Percentiles rank a stretch among this genome's conserved stretches.
These are phyloP conservation scores for Tetragonisca angustula DNA, from an alignment of 2,888 invertebrate species.

Conservation along the genomic window DNA sequence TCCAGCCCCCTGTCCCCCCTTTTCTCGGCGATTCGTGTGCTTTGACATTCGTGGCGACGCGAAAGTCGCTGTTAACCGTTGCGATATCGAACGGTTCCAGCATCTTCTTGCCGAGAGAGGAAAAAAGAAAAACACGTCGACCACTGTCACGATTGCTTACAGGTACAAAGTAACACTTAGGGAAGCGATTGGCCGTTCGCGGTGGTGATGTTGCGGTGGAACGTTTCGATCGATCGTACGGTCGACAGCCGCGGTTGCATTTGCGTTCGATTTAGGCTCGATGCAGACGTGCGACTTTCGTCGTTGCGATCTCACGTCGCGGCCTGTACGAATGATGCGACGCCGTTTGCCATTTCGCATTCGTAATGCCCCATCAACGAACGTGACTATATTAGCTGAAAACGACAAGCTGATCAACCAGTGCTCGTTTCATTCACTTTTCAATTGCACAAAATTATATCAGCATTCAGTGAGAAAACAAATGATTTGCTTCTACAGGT, in stretches of 20 bases:
- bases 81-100: conserved; percentile 36
- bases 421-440: too few species aligned
- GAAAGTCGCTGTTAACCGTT: conserved; percentile 44
- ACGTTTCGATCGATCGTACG: neutral
- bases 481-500: too few species aligned
- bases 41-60: conserved; percentile 55
- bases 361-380: too few species aligned
- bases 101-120: conserved; percentile 13
- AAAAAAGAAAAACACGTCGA: neutral
- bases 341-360: too few species aligned
- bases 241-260: conserved; percentile 15
- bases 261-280: conserved; percentile 1
- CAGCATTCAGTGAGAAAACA: too few species aligned
- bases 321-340: too few species aligned
- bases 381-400: too few species aligned
- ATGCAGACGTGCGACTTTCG: too few species aligned
- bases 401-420: too few species aligned
- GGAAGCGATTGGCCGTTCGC: neutral
- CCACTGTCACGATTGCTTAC: conserved; percentile 22
- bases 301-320: neutral
- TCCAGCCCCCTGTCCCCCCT: neutral
- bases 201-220: neutral
- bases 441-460: too few species aligned
- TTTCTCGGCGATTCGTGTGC: conserved; percentile 27
- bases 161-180: conserved; percentile 27